Base-by-base conservation (phyloP, 2,888 invertebrate genomes). In the Eupithecia subumbrata region DNA sequence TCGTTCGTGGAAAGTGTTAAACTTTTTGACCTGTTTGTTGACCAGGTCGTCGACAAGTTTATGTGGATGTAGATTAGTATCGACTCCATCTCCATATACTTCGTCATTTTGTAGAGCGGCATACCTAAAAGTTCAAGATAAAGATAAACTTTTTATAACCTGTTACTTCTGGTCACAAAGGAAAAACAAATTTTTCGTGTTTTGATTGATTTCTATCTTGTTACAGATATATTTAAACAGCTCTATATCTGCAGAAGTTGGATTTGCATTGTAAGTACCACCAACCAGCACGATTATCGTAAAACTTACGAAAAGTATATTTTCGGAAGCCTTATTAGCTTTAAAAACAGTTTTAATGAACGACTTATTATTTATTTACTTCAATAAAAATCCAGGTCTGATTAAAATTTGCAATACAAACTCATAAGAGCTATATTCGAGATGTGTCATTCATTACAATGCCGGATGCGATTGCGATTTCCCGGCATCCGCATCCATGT, bases 1-100 rank as follows among this genome's bases (percentile, higher is more conserved):
- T 40, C 37, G 22, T 12, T 81, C 80, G 71, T 66, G 75, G 80
- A 76, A 78, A 22, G 69, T 70, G 72, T 78, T 78, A 74, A 60
- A 75, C 71, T 63, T 64, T 56, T 69, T 74, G 70, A 76, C 72
- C 70, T 74, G 43, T 25, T 68, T 16, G 68, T 43, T 68, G 68
- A n/a, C n/a, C 67, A 40, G 37, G 25, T 43, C 43, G n/a, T 25
- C 43, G 68, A 22, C 64, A 63, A 73, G 60, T 73, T 64, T 16
- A 16, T 56, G 34, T 45, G 48, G 52, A 16, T 56, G 25, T 67
- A 68, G 68, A 76, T 76, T 64, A 34, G 16, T 0, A 64, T 34
- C 34, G 30, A 34, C 30, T 7, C 63, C 4, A 60, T 12, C 22
- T 25, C 45, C 5, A 18, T 18, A 48, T 48, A 48, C n/a, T n/a